Evolutionary conservation across 2,797 vertebrate species (phyloP).

Genomic region (Anguilla anguilla): DNA sequence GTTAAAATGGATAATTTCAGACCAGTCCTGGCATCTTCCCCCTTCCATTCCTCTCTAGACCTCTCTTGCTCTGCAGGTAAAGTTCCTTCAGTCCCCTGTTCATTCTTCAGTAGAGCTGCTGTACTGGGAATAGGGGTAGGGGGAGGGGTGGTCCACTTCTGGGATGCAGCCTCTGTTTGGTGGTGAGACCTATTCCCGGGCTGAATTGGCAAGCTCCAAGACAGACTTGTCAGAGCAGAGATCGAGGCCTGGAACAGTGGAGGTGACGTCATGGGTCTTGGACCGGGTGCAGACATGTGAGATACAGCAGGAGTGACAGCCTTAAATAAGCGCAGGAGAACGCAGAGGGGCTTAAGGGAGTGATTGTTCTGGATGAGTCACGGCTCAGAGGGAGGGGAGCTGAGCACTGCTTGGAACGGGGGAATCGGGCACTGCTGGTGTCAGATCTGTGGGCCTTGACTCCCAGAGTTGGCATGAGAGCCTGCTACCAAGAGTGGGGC

Average conservation of each 20-base stretch:
- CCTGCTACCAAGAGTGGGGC: not conserved
- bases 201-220: constrained; percentile 43
- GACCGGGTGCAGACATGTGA: constrained; percentile 46
- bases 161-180: constrained; percentile 45
- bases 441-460: not conserved
- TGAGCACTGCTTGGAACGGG: not conserved
- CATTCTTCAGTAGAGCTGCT: not conserved
- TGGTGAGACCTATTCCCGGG: constrained; percentile 36
- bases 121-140: not conserved
- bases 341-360: constrained; percentile 13
- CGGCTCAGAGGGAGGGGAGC: not conserved
- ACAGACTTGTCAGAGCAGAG: constrained; percentile 55
- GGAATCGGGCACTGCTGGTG: not conserved
- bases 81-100: not conserved
- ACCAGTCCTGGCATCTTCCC: not conserved
- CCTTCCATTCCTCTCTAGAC: not conserved
- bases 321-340: constrained; percentile 37
- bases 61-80: not conserved
- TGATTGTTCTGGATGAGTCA: constrained; percentile 11
- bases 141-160: not conserved
- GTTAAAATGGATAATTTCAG: not conserved
- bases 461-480: not conserved
- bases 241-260: constrained; percentile 45
- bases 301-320: constrained; percentile 47
- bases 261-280: constrained; percentile 53